phyloP scores from a whole-genome alignment of 2,113 vertebrate genomes.

The Emberiza fucata region DNA sequence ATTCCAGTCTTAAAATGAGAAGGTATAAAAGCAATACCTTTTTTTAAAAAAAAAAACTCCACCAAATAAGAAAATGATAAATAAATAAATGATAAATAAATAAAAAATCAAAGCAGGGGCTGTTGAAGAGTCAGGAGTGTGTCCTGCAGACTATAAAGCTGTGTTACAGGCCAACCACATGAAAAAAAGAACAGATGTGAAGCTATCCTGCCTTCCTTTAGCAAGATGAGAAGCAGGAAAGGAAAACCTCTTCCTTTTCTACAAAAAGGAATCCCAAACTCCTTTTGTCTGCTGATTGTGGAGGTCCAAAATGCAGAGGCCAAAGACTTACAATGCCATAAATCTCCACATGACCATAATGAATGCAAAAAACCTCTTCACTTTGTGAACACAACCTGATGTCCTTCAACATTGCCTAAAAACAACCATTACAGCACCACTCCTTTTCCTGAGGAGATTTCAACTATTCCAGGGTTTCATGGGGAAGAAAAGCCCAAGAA shows the following conservation, averaged over 20 bases:
- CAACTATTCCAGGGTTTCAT: not conserved
- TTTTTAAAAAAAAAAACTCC: not conserved
- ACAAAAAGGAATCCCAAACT: not conserved
- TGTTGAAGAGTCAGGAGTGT: not conserved
- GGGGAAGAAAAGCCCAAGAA: not conserved
- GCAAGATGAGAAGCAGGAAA: not conserved
- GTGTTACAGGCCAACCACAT: not conserved
- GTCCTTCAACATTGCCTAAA: not conserved
- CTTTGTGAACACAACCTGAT: not conserved
- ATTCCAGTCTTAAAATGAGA: not conserved
- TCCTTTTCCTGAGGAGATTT: not conserved
- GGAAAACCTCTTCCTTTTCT: not conserved
- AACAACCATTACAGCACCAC: not conserved
- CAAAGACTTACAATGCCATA: not conserved
- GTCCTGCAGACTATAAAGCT: not conserved
- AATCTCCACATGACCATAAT: not conserved
- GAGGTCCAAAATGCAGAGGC: not conserved
- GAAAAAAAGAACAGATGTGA: not conserved
- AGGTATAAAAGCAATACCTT: not conserved
- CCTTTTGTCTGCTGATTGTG: not conserved
- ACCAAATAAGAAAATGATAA: not conserved
- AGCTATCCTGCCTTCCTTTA: not conserved
- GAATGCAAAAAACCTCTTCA: accelerated
- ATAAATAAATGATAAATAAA: not conserved
- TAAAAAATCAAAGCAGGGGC: not conserved